Base-by-base conservation (phyloP, 2,113 vertebrate genomes). In the Thunnus thynnus region DNA sequence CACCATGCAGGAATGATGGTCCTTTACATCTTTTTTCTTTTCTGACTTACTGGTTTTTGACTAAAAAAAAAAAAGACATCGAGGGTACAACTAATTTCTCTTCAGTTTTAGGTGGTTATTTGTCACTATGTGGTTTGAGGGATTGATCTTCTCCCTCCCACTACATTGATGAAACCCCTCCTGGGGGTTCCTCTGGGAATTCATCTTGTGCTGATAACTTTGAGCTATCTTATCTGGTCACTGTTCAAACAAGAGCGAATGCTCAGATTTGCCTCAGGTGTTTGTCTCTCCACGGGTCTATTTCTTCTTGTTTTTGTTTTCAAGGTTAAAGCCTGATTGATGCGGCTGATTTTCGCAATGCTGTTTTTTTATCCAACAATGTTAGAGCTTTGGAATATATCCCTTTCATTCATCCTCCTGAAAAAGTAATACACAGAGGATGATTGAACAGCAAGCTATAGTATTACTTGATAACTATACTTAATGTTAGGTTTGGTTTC, bases 181-280 rank as follows among this genome's bases (percentile, higher is more conserved):
- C 82, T 76, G 79, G 50, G 72, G 71, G 44, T 68, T 87, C 86
- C 89, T 87, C 82, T 75, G 92, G 91, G 92, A 90, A 93, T 93
- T 87, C 88, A 90, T 94, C 86, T 91, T 85, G 66, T 72, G 85
- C 91, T 93, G 93, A 93, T 94, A 94, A 93, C 91, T 93, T 93
- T 90, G 88, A 89, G 89, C 90, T 90, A 92, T 93, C 92, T 93
- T 94, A 94, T 94, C 93, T 91, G 89, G 86, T 86, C 88, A 64
- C 90, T 93, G 92, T 92, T 94, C 88, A 93, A 94, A 93, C 93
- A 94, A 86, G 88, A 91, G 74, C 83, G 89, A 92, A 88, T 84
- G 86, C 87, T 86, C 46, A 81, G 89, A 87, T 93, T 94, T 87
- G 86, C 90, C 92, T 88, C 81, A 88, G 89, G 92, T 93, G 90